Base-by-base conservation (phyloP, 2,113 vertebrate species). In the Riparia riparia region DNA sequence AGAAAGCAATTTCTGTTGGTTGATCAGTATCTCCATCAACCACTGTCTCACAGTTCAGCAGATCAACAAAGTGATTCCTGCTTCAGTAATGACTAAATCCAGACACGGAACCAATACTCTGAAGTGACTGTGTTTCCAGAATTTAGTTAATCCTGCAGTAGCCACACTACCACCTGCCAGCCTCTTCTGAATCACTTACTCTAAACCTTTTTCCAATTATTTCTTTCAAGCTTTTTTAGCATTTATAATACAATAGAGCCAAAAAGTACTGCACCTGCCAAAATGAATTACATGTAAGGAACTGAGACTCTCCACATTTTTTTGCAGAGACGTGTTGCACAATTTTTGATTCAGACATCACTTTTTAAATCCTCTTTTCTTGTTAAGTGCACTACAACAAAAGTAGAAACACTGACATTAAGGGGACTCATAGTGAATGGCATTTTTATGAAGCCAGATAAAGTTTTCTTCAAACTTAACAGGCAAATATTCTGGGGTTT, bases 241-340 rank as follows among this genome's bases (percentile, higher is more conserved):
- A n/a, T 89, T 97, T 93, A 78, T 73, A 93, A 88, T 93, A 94
- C 72, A 95, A 96, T 92, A 95, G 91, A 95, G 87, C 32, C 65
- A 58, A 28, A 65, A 95, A 91, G 57, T 61, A 86, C 42, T 20
- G 37, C 70, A 56, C 72, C 54, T 91, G 83, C 42, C 60, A 92
- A 82, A 77, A 94, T 66, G 51, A 94, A 86, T 61, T 94, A 71
- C 34, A 24, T 14, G 31, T 44, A 84, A 90, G 77, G 53, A 96
- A 86, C 73, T 26, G 45, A 69, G 74, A 74, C n/a, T 29, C 37
- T 8, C 58, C 34, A 49, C 28, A 24, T 11, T 84, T 87, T 86
- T 91, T 93, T 92, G 47, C 51, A 90, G 81, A 71, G 6, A 50
- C 54, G 85, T 68, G 65, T 73, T 82, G 47, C 34, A 51, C 51